Evolutionary conservation across 2,113 vertebrate genomes (phyloP).

Genomic region (Athene noctua): DNA sequence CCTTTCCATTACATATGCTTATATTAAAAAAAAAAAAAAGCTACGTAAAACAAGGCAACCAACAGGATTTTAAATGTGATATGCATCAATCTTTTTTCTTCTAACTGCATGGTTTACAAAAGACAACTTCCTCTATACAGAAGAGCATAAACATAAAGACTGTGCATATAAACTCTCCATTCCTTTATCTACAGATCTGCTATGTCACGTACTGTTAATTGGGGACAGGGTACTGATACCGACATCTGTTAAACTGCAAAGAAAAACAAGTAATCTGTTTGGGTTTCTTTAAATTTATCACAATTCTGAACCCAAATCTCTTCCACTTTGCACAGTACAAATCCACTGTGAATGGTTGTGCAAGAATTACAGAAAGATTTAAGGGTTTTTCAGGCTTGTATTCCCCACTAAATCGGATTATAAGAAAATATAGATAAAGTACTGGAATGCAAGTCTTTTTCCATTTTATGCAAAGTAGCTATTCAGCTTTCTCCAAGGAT

Average conservation of each 20-base stretch:
- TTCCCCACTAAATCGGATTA: conserved; percentile 45
- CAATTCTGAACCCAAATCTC: not conserved
- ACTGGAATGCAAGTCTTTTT: not conserved
- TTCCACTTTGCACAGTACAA: not conserved
- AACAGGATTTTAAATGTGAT: not conserved
- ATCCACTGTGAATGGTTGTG: conserved; percentile 26
- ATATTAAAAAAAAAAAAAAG: not conserved
- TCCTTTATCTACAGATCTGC: not conserved
- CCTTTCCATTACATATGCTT: not conserved
- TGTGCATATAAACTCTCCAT: not conserved
- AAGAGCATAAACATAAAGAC: not conserved
- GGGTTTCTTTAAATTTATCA: not conserved
- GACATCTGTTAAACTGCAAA: not conserved
- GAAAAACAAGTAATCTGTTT: not conserved
- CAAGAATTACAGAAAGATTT: conserved; percentile 46
- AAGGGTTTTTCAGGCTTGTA: conserved; percentile 6
- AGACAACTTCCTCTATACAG: not conserved
- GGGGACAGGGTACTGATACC: not conserved
- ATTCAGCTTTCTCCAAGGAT: not conserved
- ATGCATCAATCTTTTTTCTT: not conserved
- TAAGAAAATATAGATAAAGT: conserved; percentile 45
- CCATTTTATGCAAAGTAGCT: conserved; percentile 15
- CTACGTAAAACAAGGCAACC: not conserved
- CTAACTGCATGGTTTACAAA: not conserved
- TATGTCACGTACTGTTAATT: not conserved